Percentiles rank a stretch among this genome's conserved stretches.
Evolutionary conservation across 1,140 invertebrate species (phyloP).

Genomic region (Heterodera carotae): DNA sequence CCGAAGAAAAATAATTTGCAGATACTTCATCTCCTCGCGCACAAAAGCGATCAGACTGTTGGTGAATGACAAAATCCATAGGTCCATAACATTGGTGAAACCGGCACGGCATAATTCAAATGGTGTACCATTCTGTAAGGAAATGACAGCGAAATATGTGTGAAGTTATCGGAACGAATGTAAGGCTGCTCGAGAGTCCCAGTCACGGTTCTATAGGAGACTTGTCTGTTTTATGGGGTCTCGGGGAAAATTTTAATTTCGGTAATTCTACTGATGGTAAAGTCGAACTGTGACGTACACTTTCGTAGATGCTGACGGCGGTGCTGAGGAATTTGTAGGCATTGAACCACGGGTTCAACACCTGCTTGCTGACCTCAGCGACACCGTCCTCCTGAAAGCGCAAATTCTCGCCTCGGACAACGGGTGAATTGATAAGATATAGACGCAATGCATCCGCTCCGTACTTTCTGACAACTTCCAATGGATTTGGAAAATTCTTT

Average conservation of each 20-base stretch:
- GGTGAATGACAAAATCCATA: slow-evolving; percentile 94
- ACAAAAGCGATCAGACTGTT: slow-evolving; percentile 87
- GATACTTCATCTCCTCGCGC: slow-evolving; percentile 80
- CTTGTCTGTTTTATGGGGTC: too few relatives aligned
- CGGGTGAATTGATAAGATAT: slow-evolving; percentile 96
- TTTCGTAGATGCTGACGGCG: slow-evolving; percentile 82
- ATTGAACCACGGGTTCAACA: slow-evolving; percentile 98
- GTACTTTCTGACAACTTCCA: slow-evolving; percentile 86
- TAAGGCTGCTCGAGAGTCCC: too few relatives aligned
- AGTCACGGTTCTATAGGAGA: too few relatives aligned
- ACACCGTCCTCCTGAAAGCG: slow-evolving; percentile 96
- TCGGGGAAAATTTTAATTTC: too few relatives aligned
- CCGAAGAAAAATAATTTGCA: not conserved
- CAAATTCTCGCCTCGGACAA: slow-evolving; percentile 92
- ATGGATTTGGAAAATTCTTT: slow-evolving; percentile 96
- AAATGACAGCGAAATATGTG: not conserved
- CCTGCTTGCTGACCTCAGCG: slow-evolving; percentile 91
- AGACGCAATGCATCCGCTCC: slow-evolving; percentile 91
- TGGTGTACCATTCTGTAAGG: slow-evolving; percentile 22
- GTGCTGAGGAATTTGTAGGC: slow-evolving; percentile 92
- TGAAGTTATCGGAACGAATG: slow-evolving; percentile 66
- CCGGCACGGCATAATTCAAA: slow-evolving; percentile 44
- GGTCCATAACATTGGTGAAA: slow-evolving; percentile 84
- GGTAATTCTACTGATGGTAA: too few relatives aligned
- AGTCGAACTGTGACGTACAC: too few relatives aligned